phyloP scores from a whole-genome alignment of 2,113 vertebrate genomes.

The Microcebus tavaratra region DNA sequence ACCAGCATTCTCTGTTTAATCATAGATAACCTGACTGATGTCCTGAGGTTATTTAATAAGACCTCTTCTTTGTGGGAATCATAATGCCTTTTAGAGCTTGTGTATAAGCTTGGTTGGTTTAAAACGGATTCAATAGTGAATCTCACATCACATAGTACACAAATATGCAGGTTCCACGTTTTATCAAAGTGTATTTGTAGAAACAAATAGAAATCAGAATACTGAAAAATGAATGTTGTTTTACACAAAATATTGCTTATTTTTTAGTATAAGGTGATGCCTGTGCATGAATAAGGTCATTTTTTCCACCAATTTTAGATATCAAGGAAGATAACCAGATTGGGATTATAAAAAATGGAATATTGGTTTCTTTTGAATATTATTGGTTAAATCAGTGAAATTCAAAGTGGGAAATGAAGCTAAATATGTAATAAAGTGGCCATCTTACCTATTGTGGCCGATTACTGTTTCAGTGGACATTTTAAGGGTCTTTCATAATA shows the following conservation, averaged over 20 bases:
- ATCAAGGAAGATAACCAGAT: neutral
- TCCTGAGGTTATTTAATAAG: neutral
- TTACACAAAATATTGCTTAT: neutral
- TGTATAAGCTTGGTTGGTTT: neutral
- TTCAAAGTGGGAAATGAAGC: neutral
- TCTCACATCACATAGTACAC: neutral
- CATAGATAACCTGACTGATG: neutral
- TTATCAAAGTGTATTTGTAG: neutral
- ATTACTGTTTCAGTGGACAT: neutral
- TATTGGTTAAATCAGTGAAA: neutral
- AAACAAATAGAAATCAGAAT: conserved; percentile 25
- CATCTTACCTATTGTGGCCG: neutral
- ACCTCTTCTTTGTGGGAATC: neutral
- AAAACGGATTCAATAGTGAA: neutral
- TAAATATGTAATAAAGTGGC: neutral
- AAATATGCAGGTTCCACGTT: neutral
- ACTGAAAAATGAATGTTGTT: neutral
- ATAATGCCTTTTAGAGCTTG: neutral
- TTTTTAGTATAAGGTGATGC: neutral
- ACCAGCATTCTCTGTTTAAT: neutral
- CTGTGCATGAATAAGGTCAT: neutral
- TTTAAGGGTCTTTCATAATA: neutral
- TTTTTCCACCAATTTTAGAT: neutral
- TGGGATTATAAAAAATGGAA: conserved; percentile 5
- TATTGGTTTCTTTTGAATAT: neutral